phyloP scores from a whole-genome alignment of 1,140 invertebrate genomes.

The Steinernema feltiae region DNA sequence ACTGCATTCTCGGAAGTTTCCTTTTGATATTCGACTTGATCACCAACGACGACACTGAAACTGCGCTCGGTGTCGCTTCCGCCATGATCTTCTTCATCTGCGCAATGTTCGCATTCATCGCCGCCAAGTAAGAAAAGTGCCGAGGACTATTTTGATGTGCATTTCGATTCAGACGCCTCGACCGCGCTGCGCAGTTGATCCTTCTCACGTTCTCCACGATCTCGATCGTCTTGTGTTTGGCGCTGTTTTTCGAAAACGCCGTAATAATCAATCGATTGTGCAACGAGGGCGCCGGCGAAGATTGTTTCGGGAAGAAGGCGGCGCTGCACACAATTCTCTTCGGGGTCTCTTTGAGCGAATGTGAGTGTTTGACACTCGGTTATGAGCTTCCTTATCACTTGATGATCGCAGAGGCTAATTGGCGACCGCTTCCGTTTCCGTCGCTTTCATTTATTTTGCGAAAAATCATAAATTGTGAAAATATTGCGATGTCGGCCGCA shows the following conservation, averaged over 20 bases:
- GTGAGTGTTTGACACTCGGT: neutral
- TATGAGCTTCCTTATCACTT: neutral
- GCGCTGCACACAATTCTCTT: neutral
- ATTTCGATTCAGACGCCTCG: neutral
- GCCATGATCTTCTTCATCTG: neutral
- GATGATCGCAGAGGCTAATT: neutral
- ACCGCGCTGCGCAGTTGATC: neutral
- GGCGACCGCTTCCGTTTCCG: too few relatives aligned
- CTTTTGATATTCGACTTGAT: neutral
- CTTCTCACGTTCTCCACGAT: neutral
- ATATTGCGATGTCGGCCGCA: too few relatives aligned
- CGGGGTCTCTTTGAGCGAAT: neutral
- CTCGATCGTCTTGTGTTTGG: neutral
- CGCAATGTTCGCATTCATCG: neutral
- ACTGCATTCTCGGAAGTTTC: neutral
- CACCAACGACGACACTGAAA: neutral
- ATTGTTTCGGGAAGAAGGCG: neutral
- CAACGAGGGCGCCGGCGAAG: neutral
- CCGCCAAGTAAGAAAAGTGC: neutral
- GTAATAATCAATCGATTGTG: neutral
- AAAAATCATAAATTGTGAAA: too few relatives aligned
- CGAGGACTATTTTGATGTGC: neutral
- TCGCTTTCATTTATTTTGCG: too few relatives aligned
- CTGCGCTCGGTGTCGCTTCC: neutral
- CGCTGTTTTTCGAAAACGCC: constrained; percentile 8